A percentile compares a stretch with the other conserved stretches of the same genome.
Evolutionary conservation across 1,140 invertebrate species (phyloP).

Genomic region (Caenorhabditis latens): DNA sequence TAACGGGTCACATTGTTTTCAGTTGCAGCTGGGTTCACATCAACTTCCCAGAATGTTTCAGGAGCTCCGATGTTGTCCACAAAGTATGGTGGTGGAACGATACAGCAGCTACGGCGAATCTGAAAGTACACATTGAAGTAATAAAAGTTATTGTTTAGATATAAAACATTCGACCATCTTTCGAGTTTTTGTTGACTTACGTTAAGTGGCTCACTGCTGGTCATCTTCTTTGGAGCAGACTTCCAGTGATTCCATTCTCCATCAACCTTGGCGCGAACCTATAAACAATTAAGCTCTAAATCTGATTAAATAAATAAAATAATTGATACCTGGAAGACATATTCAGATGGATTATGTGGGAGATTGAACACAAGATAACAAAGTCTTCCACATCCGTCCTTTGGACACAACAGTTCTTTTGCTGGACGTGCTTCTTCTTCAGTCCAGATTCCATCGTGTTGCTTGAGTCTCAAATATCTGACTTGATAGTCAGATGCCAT

Average conservation of each 20-base stretch:
- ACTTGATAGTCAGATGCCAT: conserved; percentile 76
- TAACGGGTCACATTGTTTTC: conserved; percentile 76
- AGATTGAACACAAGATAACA: conserved; percentile 78
- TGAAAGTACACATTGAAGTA: not conserved
- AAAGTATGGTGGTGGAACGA: conserved; percentile 77
- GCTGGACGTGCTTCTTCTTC: conserved; percentile 69
- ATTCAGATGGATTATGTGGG: conserved; percentile 72
- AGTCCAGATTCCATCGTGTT: conserved; percentile 69
- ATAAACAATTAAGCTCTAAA: not conserved
- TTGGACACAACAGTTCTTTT: conserved; percentile 75
- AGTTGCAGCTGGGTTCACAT: conserved; percentile 73
- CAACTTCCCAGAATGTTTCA: conserved; percentile 75
- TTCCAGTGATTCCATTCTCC: conserved; percentile 77
- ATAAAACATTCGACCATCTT: too few relatives aligned
- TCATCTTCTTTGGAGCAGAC: conserved; percentile 69
- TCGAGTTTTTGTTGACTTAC: conserved; percentile 54
- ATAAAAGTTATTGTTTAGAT: too few relatives aligned
- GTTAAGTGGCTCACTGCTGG: conserved; percentile 71
- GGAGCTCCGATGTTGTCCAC: conserved; percentile 74
- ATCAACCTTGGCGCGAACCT: conserved; percentile 77
- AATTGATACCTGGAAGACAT: conserved; percentile 70
- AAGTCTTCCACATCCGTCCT: conserved; percentile 73
- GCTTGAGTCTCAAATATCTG: conserved; percentile 73
- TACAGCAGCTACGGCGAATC: conserved; percentile 69
- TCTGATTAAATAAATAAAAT: not conserved